A percentile compares a stretch with the other conserved stretches of the same genome.
Conservation (phyloP, 2,797 vertebrate genomes). For the Hypotaenidia okinawae region DNA sequence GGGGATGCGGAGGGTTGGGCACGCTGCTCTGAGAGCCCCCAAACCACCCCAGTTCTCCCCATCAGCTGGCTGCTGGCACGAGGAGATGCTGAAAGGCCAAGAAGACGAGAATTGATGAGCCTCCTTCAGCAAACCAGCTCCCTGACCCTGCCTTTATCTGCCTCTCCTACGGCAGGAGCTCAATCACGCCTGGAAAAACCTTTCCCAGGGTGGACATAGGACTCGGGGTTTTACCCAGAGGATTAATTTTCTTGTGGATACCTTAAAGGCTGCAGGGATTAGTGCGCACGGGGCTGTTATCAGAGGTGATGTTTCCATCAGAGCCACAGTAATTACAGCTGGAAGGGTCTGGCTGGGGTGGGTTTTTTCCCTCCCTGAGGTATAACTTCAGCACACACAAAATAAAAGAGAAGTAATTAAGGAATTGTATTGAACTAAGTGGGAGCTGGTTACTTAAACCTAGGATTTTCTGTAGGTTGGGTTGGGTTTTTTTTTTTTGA, state of each 20-base stretch:
- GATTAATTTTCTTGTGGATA: constrained; percentile 41
- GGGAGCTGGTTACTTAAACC: not conserved
- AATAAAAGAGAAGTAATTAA: constrained; percentile 64
- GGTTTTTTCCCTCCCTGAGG: not conserved
- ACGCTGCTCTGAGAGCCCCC: not conserved
- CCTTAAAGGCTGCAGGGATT: constrained; percentile 41
- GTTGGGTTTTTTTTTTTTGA: not conserved
- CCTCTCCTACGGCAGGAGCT: not conserved
- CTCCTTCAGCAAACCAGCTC: not conserved
- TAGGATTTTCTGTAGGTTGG: not conserved
- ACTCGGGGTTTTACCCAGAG: not conserved
- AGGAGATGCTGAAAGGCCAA: not conserved
- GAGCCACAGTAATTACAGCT: constrained; percentile 66
- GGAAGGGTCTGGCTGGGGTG: constrained; percentile 6
- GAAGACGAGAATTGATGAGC: not conserved
- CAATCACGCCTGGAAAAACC: not conserved
- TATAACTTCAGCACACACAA: constrained; percentile 17
- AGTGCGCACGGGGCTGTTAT: not conserved
- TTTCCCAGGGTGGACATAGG: fast-evolving
- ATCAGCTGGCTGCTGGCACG: fast-evolving
- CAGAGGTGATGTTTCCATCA: constrained; percentile 50
- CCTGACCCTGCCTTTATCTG: not conserved
- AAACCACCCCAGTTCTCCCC: fast-evolving
- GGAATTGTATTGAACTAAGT: constrained; percentile 24
- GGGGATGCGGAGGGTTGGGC: not conserved